phyloP scores from a whole-genome alignment of 2,797 vertebrate species.

The Aulostomus chinensis region DNA sequence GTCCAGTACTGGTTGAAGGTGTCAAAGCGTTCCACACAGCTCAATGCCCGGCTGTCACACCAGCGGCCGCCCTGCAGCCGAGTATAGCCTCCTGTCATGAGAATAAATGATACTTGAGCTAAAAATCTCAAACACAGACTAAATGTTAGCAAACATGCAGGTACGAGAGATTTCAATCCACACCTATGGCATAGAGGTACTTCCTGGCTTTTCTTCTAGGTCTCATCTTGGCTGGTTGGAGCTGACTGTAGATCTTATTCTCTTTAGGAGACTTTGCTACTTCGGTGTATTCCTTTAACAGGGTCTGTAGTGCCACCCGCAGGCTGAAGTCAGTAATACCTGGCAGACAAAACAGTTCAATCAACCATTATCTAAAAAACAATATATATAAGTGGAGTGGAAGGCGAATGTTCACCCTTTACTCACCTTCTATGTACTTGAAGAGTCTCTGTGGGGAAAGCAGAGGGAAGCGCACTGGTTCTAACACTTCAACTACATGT shows the following conservation, averaged over 20 bases:
- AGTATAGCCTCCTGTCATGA: slow-evolving; percentile 89
- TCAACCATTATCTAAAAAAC: not conserved
- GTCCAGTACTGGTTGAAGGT: slow-evolving; percentile 99
- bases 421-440: slow-evolving; percentile 94
- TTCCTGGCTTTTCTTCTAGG: slow-evolving; percentile 97
- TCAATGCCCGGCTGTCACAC: slow-evolving; percentile 94
- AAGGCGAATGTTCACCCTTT: not conserved
- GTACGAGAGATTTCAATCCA: slow-evolving; percentile 19
- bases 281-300: slow-evolving; percentile 96
- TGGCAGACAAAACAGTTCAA: slow-evolving; percentile 46
- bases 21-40: slow-evolving; percentile 96
- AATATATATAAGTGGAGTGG: not conserved
- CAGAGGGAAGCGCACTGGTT: slow-evolving; percentile 92
- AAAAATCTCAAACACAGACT: not conserved
- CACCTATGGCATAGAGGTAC: slow-evolving; percentile 96
- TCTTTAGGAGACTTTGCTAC: slow-evolving; percentile 92
- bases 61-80: slow-evolving; percentile 94
- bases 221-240: slow-evolving; percentile 89
- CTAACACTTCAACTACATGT: slow-evolving; percentile 90
- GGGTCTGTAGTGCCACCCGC: slow-evolving; percentile 94
- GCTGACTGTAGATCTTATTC: slow-evolving; percentile 88
- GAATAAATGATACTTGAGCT: not conserved
- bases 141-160: too few species aligned
- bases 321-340: slow-evolving; percentile 95
- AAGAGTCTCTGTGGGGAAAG: slow-evolving; percentile 93